Evolutionary conservation across 1,140 invertebrate species (phyloP).

Genomic region (Leptonema lineaticorne): DNA sequence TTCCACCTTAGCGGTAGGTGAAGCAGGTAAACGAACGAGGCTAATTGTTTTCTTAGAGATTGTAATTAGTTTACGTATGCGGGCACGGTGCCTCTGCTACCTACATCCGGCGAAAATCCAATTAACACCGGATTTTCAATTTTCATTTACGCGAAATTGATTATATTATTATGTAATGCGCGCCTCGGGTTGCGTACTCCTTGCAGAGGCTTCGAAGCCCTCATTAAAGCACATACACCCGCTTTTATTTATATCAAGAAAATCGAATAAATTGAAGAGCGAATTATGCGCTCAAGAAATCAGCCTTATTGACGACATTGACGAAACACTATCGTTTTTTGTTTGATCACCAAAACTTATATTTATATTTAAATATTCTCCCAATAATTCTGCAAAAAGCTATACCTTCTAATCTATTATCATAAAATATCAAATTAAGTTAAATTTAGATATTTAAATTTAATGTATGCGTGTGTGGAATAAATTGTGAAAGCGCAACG

Average conservation of each 20-base stretch:
- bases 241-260: background rate
- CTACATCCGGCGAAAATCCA: slow-evolving; percentile 35
- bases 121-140: slow-evolving; percentile 39
- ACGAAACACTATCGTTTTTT: too few relatives aligned
- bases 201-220: background rate
- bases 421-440: too few relatives aligned
- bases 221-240: background rate
- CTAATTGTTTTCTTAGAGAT: slow-evolving; percentile 42
- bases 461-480: background rate
- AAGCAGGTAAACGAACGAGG: slow-evolving; percentile 40
- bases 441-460: background rate
- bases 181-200: background rate
- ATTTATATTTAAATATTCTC: too few relatives aligned
- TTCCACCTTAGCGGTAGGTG: slow-evolving; percentile 32
- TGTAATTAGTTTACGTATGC: slow-evolving; percentile 41
- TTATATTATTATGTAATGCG: slow-evolving; percentile 11
- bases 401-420: too few relatives aligned
- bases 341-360: too few relatives aligned
- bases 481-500: background rate
- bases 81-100: slow-evolving; percentile 31
- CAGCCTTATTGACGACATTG: too few relatives aligned
- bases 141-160: slow-evolving; percentile 27
- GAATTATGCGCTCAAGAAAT: background rate
- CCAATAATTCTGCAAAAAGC: too few relatives aligned
- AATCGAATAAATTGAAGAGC: background rate